phyloP scores from a whole-genome alignment of 1,140 invertebrate species.

The Halictus rubicundus region DNA sequence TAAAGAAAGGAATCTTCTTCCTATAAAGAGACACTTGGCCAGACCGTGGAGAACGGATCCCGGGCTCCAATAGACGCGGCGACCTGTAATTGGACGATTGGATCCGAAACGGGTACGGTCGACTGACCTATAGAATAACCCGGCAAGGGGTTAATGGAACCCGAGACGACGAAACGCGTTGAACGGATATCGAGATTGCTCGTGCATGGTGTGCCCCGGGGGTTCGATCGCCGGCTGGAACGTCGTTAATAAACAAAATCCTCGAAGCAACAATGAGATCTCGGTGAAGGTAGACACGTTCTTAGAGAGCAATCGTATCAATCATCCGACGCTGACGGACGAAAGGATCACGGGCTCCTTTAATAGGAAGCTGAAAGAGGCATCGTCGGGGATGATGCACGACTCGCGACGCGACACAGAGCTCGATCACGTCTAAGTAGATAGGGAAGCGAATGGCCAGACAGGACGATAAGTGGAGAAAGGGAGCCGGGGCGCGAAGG shows the following conservation, averaged over 20 bases:
- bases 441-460: slow-evolving; percentile 24
- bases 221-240: no score
- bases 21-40: slow-evolving; percentile 43
- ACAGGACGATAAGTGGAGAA: slow-evolving; percentile 14
- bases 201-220: no score
- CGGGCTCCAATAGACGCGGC: slow-evolving; percentile 29
- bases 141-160: slow-evolving; percentile 19
- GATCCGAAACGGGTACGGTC: slow-evolving; percentile 34
- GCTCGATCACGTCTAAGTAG: slow-evolving; percentile 22
- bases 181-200: neutral
- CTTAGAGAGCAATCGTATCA: neutral
- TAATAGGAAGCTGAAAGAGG: neutral
- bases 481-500: no score
- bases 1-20: slow-evolving; percentile 30
- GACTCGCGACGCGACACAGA: neutral
- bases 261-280: neutral
- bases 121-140: slow-evolving; percentile 36
- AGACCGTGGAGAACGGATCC: slow-evolving; percentile 1
- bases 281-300: neutral
- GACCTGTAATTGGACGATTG: slow-evolving; percentile 56
- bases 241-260: slow-evolving; percentile 6
- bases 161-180: neutral
- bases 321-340: neutral
- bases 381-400: neutral
- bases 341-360: neutral